Evolutionary conservation across 2,113 vertebrate genomes (phyloP), one percentile per base, ranked within the genome.

Genomic region (Rutilus rutilus): DNA sequence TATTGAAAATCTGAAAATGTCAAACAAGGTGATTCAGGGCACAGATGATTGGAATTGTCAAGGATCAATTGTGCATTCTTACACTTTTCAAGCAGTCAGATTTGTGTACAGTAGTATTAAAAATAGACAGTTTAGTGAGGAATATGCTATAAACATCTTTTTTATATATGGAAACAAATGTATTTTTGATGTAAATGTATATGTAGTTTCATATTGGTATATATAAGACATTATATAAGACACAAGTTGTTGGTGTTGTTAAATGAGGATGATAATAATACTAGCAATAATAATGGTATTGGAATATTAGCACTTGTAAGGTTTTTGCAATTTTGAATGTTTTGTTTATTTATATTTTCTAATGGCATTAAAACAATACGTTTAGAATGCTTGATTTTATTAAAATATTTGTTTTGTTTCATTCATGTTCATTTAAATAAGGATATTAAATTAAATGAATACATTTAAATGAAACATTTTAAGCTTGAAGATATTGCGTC

Each of bases 401-500:
- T 23, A 2, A 39, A 23, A 60, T 1, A 14, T 15, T 15, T 23
- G n/a, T 7, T 47, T n/a, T 5, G 11, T 42, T 9, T 9, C 2
- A 42, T 42, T 9, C 42, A 42, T 3, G 39, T 74, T 74, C 2
- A 74, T 74, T 47, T 2, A 25, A 47, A 74, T 47, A 25, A 25
- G 23, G 14, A 74, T 47, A 25, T 9, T 17, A 12, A 57, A 57
- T 57, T 0, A 57, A 21, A 11, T 47, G 62, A 80, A 47, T n/a
- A 45, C 42, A 23, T 30, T 21, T 14, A 60, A 81, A 60, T 62
- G 62, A 64, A 36, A 25, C 33, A 81, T 65, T 39, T 59, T 47
- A 62, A 73, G 54, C 62, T 67, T 80, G 79, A 76, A 84, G 80
- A 64, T 77, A 79, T 60, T 79, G 73, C 91, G 83, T 89, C 93